Percentiles rank a stretch among this genome's conserved stretches.
These are phyloP conservation scores for Tarsius wallacei DNA, from an alignment of 2,797 vertebrate species.

Conservation along the genomic window DNA sequence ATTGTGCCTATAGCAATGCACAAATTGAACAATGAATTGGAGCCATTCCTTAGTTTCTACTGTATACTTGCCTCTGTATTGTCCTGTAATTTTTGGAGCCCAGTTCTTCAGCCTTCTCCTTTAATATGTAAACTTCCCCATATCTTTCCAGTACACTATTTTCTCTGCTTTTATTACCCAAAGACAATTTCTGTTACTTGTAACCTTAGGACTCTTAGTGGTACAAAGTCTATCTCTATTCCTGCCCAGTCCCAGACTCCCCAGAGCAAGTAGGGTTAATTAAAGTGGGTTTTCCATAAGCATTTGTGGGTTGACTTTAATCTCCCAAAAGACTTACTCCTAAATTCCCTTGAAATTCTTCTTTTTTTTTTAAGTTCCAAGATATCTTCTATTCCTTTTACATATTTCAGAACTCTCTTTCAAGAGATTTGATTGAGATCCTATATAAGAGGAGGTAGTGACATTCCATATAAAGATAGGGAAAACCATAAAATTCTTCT, in stretches of 20 bases:
- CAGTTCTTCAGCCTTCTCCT: not conserved
- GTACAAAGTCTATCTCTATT: not conserved
- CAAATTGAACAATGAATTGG: not conserved
- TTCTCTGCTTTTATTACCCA: not conserved
- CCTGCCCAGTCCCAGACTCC: not conserved
- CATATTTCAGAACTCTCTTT: constrained; percentile 27
- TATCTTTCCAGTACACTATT: not conserved
- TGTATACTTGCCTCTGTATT: not conserved
- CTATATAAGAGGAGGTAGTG: not conserved
- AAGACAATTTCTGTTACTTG: not conserved
- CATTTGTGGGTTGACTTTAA: constrained; percentile 19
- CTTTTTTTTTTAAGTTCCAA: not conserved
- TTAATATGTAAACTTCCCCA: not conserved
- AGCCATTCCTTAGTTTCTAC: constrained; percentile 12
- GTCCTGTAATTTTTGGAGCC: not conserved
- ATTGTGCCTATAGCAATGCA: not conserved
- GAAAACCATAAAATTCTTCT: constrained; percentile 18
- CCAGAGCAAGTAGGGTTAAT: not conserved
- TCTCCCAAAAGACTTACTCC: not conserved
- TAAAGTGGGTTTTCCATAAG: not conserved
- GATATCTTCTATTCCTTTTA: not conserved
- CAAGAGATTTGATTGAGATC: constrained; percentile 1
- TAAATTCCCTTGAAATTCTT: constrained; percentile 26
- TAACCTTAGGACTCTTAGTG: not conserved
- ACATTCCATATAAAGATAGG: not conserved